phyloP scores from a whole-genome alignment of 2,113 vertebrate species.

The Nipponia nippon region DNA sequence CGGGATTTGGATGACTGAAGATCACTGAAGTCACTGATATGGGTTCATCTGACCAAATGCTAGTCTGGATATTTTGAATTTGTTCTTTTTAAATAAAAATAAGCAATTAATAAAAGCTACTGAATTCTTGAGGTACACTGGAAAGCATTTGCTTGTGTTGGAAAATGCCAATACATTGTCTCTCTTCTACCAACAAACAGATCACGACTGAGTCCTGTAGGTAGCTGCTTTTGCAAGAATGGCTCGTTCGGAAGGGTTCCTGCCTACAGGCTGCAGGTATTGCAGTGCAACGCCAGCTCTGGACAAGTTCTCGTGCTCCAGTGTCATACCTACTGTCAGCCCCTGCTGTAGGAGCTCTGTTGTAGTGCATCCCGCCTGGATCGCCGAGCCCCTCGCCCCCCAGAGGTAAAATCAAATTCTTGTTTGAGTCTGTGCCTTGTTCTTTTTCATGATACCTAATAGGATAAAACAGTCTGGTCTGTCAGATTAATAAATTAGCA shows the following conservation, averaged over 20 bases:
- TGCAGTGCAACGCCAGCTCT: conserved; percentile 47
- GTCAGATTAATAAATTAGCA: background rate
- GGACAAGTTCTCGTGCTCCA: background rate
- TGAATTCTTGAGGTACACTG: background rate
- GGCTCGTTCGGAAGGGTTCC: background rate
- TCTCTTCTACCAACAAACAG: background rate
- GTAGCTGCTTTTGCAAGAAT: background rate
- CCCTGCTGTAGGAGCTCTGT: background rate
- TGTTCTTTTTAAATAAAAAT: background rate
- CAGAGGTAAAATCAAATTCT: conserved; percentile 55
- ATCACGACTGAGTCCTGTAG: background rate
- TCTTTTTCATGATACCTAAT: background rate
- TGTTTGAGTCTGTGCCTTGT: background rate
- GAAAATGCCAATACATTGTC: background rate
- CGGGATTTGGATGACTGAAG: background rate
- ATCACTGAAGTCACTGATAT: background rate
- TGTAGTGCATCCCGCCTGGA: background rate
- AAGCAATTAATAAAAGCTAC: background rate
- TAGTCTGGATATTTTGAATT: background rate
- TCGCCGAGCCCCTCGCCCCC: background rate
- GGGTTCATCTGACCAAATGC: background rate
- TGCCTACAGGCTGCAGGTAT: background rate
- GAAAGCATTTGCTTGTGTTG: background rate
- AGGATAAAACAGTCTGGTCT: background rate
- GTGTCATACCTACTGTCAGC: fast-evolving